phyloP scores from a whole-genome alignment of 2,888 invertebrate genomes.

The Hipparchia sbordonii region DNA sequence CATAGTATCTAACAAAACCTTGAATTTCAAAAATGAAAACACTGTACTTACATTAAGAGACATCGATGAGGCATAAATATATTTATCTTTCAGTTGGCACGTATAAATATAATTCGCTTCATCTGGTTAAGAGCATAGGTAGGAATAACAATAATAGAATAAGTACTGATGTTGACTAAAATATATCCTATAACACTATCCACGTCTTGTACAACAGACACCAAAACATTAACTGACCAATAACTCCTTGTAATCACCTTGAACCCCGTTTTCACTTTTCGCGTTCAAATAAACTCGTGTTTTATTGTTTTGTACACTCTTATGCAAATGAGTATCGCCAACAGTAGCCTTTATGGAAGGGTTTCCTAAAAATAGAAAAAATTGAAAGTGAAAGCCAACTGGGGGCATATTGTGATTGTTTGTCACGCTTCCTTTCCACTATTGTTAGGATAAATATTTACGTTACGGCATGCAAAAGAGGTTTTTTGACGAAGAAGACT shows the following conservation, averaged over 20 bases:
- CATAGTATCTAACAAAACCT: background rate
- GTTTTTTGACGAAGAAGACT: conserved; percentile 69
- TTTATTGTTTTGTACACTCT: conserved; percentile 73
- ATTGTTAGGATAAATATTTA: conserved; percentile 78
- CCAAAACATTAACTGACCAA: conserved; percentile 67
- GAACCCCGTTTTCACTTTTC: conserved; percentile 79
- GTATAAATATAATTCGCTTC: background rate
- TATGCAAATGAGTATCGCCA: conserved; percentile 74
- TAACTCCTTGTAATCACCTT: conserved; percentile 57
- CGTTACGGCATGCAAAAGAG: conserved; percentile 76
- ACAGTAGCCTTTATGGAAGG: conserved; percentile 77
- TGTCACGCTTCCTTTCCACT: conserved; percentile 69
- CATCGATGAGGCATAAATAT: background rate
- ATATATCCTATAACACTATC: conserved; percentile 40
- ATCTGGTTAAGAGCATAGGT: background rate
- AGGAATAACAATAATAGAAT: background rate
- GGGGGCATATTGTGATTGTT: conserved; percentile 66
- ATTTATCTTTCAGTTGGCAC: background rate
- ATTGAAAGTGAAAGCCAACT: conserved; percentile 78
- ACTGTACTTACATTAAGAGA: background rate
- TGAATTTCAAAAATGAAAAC: background rate
- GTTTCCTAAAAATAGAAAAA: conserved; percentile 71
- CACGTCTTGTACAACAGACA: conserved; percentile 69
- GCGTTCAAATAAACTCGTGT: conserved; percentile 67
- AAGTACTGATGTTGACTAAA: background rate